A percentile compares a stretch with the other conserved stretches of the same genome.
These are phyloP conservation scores for Saccopteryx leptura DNA, from an alignment of 2,113 vertebrate genomes.

Conservation along the genomic window DNA sequence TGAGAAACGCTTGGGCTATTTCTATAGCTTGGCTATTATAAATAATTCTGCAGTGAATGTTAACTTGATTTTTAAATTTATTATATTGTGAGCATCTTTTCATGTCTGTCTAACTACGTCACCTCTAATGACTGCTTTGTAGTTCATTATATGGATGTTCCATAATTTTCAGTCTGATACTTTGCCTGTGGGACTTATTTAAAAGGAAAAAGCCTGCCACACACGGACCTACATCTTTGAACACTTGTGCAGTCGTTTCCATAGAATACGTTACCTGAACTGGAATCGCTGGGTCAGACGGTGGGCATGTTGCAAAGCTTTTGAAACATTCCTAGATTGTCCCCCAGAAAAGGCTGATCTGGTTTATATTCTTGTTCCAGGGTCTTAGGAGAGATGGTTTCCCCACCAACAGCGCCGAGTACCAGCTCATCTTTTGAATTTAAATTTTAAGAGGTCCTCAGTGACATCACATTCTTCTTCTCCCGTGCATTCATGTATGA, in stretches of 20 bases:
- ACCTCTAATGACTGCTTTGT: constrained; percentile 16
- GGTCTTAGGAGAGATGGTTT: background rate
- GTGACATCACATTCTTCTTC: background rate
- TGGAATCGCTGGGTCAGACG: background rate
- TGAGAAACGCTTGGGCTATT: no score
- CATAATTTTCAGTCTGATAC: background rate
- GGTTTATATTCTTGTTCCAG: background rate
- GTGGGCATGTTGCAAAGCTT: background rate
- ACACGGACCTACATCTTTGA: background rate
- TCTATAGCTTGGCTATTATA: no score
- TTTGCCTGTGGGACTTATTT: background rate
- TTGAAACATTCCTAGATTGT: background rate
- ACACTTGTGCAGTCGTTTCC: background rate
- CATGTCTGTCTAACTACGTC: background rate
- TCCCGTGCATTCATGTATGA: background rate
- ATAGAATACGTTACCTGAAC: background rate
- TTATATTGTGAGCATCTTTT: background rate
- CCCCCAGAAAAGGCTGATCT: background rate
- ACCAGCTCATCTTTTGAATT: background rate
- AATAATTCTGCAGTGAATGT: no score
- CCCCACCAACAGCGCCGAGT: background rate
- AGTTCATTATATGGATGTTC: constrained; percentile 8
- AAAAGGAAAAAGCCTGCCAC: background rate
- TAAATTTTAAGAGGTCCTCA: background rate
- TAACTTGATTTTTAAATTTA: constrained; percentile 31